phyloP scores from a whole-genome alignment of 2,797 vertebrate genomes.

The Columba guinea region DNA sequence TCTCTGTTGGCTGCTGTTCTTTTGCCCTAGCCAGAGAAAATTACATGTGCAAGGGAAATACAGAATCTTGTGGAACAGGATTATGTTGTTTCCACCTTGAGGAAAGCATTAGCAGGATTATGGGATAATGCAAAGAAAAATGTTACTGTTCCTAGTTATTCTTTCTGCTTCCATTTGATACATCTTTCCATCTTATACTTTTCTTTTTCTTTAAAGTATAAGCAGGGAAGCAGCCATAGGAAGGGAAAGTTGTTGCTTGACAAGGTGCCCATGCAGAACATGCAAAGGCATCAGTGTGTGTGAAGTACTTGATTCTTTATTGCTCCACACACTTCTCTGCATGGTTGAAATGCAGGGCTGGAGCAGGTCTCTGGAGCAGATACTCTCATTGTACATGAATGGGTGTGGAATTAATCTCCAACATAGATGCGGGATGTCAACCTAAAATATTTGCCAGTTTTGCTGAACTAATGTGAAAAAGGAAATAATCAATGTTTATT shows the following conservation, averaged over 20 bases:
- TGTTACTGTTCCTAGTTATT: not conserved
- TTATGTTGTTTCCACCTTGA: not conserved
- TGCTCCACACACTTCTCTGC: not conserved
- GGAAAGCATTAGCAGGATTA: not conserved
- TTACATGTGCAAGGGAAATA: not conserved
- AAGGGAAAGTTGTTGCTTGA: not conserved
- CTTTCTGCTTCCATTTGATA: not conserved
- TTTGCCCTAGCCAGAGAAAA: not conserved
- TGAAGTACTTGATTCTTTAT: not conserved
- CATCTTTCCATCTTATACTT: not conserved
- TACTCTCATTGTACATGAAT: not conserved
- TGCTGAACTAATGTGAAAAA: not conserved
- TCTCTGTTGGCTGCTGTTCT: not conserved
- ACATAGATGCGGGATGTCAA: not conserved
- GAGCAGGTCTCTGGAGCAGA: not conserved
- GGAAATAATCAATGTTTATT: constrained; percentile 22
- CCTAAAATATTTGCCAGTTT: not conserved
- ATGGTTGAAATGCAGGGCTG: not conserved
- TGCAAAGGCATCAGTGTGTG: not conserved
- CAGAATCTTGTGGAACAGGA: not conserved
- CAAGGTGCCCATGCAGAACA: not conserved
- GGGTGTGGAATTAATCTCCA: not conserved
- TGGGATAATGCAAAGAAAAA: not conserved
- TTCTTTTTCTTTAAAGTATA: not conserved
- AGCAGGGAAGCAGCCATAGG: not conserved